phyloP scores from a whole-genome alignment of 2,113 vertebrate genomes.

The Sphaerodactylus townsendi region DNA sequence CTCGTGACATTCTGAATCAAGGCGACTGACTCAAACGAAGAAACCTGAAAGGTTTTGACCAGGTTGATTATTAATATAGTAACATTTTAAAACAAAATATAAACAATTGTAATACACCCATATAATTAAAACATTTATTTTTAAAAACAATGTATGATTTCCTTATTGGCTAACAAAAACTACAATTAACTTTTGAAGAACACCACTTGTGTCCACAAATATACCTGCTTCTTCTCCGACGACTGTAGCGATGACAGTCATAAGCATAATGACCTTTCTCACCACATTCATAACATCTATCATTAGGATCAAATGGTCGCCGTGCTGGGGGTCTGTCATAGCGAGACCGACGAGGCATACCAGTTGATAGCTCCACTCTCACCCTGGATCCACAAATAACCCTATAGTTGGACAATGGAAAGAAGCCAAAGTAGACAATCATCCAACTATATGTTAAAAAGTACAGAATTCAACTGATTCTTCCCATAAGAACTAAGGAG shows the following conservation, averaged over 20 bases:
- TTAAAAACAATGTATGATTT: slow-evolving; percentile 54
- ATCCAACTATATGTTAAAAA: neutral
- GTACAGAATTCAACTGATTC: neutral
- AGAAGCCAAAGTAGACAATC: neutral
- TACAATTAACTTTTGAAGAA: slow-evolving; percentile 58
- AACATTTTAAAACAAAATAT: slow-evolving; percentile 76
- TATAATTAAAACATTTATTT: slow-evolving; percentile 59
- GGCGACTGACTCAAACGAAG: slow-evolving; percentile 93
- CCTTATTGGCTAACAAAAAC: slow-evolving; percentile 69
- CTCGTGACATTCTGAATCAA: slow-evolving; percentile 94
- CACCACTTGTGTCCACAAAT: slow-evolving; percentile 46
- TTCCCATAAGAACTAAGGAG: neutral
- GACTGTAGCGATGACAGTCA: slow-evolving; percentile 87
- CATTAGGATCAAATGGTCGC: slow-evolving; percentile 86
- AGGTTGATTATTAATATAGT: slow-evolving; percentile 88
- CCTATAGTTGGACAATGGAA: slow-evolving; percentile 57
- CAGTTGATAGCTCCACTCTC: slow-evolving; percentile 85
- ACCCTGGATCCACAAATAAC: slow-evolving; percentile 83
- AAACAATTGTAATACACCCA: slow-evolving; percentile 74
- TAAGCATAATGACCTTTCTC: slow-evolving; percentile 92
- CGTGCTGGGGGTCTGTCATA: slow-evolving; percentile 83
- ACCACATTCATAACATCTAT: slow-evolving; percentile 88
- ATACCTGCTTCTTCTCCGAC: slow-evolving; percentile 85
- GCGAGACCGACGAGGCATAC: slow-evolving; percentile 85
- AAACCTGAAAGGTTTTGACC: slow-evolving; percentile 95